Evolutionary conservation across 1,140 invertebrate species (phyloP), one percentile per base, ranked within the genome.

Genomic region (Limonius californicus): DNA sequence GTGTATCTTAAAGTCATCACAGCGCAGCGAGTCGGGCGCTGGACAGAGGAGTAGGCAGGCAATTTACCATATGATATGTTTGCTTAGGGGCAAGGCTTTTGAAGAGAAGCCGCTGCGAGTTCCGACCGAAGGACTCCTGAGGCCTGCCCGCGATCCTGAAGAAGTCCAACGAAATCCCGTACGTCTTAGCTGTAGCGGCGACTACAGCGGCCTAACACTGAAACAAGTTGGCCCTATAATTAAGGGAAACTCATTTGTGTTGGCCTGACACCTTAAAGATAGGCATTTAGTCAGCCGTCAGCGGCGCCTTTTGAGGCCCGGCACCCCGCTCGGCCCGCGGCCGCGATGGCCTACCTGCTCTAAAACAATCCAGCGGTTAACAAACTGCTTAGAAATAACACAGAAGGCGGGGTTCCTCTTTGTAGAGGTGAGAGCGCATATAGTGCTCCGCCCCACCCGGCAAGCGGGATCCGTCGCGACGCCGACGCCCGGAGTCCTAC

Each of bases 231-330:
- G 74, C 68, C 74, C 72, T 73, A 70, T 76, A 74, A 76, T 76
- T 76, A 76, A 74, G 72, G 73, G 68, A 74, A 74, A 76, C 74
- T 74, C 74, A 76, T 76, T 76, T 76, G 74, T 72, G 71, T 66
- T 71, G 71, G 68, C 67, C 72, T 74, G 74, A 75, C 74, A 75
- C 74, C 70, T 75, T 75, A 75, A 75, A 75, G 74, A 75, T 75
- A 72, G 72, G 74, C 74, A 75, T 75, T 75, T 75, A 75, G 74
- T 74, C 74, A 74, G 74, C 70, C 72, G 72, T 75, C 72, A 74
- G 74, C 74, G 74, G 74, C 71, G 64, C 67, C 72, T 74, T 55
- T 75, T 75, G 72, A 72, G 62, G 54, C 63, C 63, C 53, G 54
- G 62, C 59, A 68, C 56, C 50, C 59, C 56, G 63, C 61, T 56